Conservation (phyloP, 2,888 invertebrate species). For the Drosophila helvetica region DNA sequence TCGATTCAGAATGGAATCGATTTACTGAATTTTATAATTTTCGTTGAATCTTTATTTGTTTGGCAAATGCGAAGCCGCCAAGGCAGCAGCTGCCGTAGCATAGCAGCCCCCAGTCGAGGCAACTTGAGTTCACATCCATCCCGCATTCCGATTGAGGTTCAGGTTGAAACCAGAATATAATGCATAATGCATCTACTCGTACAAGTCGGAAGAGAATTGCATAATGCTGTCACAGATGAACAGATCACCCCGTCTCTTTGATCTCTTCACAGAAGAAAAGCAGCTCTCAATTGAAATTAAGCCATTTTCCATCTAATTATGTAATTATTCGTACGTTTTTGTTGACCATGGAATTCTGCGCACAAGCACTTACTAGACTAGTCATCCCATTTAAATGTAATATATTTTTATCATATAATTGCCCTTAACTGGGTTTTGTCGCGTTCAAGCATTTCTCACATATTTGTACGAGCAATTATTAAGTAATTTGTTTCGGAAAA, state of each 20-base stretch:
- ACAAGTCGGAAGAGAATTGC: constrained; percentile 34
- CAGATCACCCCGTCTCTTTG: constrained; percentile 11
- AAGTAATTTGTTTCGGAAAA: constrained; percentile 26
- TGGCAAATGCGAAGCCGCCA: not conserved
- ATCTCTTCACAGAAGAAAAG: constrained; percentile 7
- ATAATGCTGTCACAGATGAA: constrained; percentile 34
- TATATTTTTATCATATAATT: constrained; percentile 23
- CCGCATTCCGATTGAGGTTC: constrained; percentile 34
- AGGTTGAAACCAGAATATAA: not conserved
- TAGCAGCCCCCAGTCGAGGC: not conserved
- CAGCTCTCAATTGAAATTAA: not conserved
- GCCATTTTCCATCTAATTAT: not conserved
- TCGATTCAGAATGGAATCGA: constrained; percentile 12
- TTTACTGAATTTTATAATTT: constrained; percentile 15
- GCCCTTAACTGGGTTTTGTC: not conserved
- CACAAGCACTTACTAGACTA: not conserved
- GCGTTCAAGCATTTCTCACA: constrained; percentile 24
- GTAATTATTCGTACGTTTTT: not conserved
- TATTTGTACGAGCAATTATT: constrained; percentile 23
- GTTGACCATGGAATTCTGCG: not conserved
- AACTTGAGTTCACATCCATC: constrained; percentile 2
- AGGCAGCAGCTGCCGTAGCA: not conserved
- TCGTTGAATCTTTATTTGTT: constrained; percentile 9
- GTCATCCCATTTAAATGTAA: not conserved
- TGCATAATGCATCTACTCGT: constrained; percentile 3